Evolutionary conservation across 2,888 invertebrate genomes (phyloP).

Genomic region (Pristionchus entomophagus): DNA sequence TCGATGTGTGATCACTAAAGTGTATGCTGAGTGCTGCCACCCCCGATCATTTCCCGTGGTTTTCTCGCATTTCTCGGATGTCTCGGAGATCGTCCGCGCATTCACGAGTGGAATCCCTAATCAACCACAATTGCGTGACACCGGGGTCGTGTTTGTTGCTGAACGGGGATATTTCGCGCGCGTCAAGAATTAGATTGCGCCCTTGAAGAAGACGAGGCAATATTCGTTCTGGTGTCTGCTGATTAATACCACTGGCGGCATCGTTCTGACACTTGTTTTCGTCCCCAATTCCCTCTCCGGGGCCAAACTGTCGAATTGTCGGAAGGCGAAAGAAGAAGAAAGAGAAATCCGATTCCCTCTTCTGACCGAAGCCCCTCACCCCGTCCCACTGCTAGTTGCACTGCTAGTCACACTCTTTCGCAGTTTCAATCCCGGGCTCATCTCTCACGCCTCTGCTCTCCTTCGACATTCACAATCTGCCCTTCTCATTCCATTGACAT

Average conservation of each 20-base stretch:
- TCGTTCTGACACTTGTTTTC: not conserved
- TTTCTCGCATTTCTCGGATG: too few species aligned
- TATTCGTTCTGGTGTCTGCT: not conserved
- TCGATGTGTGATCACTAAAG: too few species aligned
- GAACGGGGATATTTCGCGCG: not conserved
- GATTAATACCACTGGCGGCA: not conserved
- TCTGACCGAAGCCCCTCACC: not conserved
- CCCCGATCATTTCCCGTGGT: too few species aligned
- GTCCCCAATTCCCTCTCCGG: not conserved
- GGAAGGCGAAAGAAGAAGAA: not conserved
- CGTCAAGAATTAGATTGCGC: not conserved
- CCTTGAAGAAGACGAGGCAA: not conserved
- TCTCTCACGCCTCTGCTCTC: not conserved
- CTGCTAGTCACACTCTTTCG: not conserved
- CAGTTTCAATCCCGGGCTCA: not conserved
- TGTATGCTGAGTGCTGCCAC: too few species aligned
- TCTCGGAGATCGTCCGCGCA: not conserved
- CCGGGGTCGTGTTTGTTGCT: constrained; percentile 7
- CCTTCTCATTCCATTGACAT: too few species aligned
- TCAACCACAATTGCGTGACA: constrained; percentile 22
- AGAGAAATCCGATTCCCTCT: not conserved
- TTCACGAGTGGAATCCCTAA: not conserved
- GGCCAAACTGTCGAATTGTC: constrained; percentile 13
- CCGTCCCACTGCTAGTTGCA: not conserved
- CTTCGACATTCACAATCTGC: too few species aligned